These are phyloP conservation scores for Exaiptasia diaphana DNA, from an alignment of 64 coral and sea anemone genomes.

Conservation along the genomic window DNA sequence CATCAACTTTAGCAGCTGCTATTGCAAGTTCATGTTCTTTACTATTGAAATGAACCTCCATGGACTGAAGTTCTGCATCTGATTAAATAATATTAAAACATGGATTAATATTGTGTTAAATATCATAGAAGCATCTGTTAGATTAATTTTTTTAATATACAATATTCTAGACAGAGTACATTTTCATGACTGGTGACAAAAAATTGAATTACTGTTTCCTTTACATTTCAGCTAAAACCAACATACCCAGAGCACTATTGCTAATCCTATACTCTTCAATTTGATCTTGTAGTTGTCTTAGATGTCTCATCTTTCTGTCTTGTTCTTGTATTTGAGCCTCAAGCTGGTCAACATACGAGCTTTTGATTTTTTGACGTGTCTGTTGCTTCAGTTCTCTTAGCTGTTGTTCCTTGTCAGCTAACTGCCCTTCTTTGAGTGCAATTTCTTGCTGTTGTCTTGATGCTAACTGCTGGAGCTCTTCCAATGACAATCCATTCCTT, in stretches of 20 bases:
- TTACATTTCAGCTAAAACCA: background rate
- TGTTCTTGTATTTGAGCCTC: slow-evolving; percentile 60
- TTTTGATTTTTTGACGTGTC: slow-evolving; percentile 50
- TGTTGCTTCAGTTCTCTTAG: slow-evolving; percentile 57
- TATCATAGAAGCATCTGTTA: too few species aligned
- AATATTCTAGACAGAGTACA: too few species aligned
- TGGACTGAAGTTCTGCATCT: slow-evolving; percentile 55
- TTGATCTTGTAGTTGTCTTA: slow-evolving; percentile 58
- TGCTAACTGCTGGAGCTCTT: slow-evolving; percentile 65
- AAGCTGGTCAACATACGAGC: slow-evolving; percentile 59
- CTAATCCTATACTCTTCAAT: slow-evolving; percentile 50
- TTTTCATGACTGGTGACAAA: too few species aligned
- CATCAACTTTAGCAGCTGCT: slow-evolving; percentile 83
- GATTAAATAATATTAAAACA: background rate
- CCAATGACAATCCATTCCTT: slow-evolving; percentile 33
- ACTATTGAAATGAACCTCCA: slow-evolving; percentile 40
- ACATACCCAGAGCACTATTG: slow-evolving; percentile 76
- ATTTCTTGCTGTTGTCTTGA: slow-evolving; percentile 80
- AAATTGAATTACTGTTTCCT: too few species aligned
- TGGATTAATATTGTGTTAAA: too few species aligned
- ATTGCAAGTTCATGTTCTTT: slow-evolving; percentile 86
- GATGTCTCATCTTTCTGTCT: slow-evolving; percentile 47
- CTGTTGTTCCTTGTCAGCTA: slow-evolving; percentile 66
- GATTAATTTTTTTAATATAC: too few species aligned
- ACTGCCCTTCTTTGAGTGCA: slow-evolving; percentile 63